Percentiles rank a stretch among this genome's conserved stretches.
Evolutionary conservation across 2,113 vertebrate genomes (phyloP).

Genomic region (Origma solitaria): DNA sequence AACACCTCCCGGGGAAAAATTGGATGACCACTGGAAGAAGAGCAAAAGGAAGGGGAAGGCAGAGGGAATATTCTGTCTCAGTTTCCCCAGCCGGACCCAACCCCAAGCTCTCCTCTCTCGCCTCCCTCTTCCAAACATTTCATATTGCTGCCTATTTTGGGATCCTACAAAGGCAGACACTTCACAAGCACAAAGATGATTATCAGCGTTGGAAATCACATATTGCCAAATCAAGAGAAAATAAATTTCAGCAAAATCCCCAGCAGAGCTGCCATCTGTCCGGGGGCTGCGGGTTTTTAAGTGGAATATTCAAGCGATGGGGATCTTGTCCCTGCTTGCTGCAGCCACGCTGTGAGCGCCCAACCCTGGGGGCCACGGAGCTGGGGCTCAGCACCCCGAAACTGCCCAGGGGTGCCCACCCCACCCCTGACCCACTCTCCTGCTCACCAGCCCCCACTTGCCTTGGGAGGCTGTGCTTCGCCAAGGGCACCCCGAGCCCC

Average conservation of each 20-base stretch:
- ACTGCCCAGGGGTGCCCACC: not conserved
- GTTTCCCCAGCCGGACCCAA: not conserved
- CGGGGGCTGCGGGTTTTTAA: not conserved
- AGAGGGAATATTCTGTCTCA: not conserved
- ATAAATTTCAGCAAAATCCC: slow-evolving; percentile 28
- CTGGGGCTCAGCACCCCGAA: not conserved
- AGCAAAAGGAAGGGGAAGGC: not conserved
- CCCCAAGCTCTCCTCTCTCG: not conserved
- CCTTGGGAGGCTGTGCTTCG: accelerated
- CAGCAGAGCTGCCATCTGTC: slow-evolving; percentile 39
- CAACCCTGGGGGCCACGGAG: not conserved
- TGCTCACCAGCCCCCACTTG: not conserved
- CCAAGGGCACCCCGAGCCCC: not conserved
- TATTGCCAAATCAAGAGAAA: slow-evolving; percentile 24
- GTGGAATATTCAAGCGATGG: not conserved
- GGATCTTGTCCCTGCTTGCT: not conserved
- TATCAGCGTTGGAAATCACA: not conserved
- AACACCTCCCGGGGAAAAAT: accelerated
- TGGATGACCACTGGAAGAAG: not conserved
- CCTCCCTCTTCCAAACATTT: not conserved
- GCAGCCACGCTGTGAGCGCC: accelerated
- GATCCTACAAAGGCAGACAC: not conserved
- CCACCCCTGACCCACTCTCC: not conserved
- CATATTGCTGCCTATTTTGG: not conserved
- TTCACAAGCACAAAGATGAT: not conserved